A percentile compares a stretch with the other conserved stretches of the same genome.
These are phyloP conservation scores for Macroteleia sp. DNA, from an alignment of 2,888 invertebrate genomes.

Conservation along the genomic window DNA sequence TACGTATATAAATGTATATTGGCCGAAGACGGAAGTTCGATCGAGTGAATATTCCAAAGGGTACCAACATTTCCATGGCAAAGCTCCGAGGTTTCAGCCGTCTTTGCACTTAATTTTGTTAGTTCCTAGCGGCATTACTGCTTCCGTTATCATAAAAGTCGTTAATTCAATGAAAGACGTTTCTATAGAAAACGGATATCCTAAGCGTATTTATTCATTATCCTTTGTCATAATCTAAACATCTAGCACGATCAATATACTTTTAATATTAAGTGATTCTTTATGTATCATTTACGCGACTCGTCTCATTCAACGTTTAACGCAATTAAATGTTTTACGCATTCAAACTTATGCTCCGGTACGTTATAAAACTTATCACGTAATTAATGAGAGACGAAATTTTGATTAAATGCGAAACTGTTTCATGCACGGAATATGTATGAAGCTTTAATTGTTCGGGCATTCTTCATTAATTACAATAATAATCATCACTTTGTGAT, in stretches of 20 bases:
- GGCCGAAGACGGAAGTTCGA: constrained; percentile 25
- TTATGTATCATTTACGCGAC: too few relatives aligned
- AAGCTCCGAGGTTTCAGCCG: constrained; percentile 33
- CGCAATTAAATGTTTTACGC: too few relatives aligned
- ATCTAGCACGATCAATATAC: too few relatives aligned
- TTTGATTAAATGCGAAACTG: constrained; percentile 26
- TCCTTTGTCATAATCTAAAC: too few relatives aligned
- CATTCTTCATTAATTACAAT: too few relatives aligned
- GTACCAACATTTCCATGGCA: constrained; percentile 40
- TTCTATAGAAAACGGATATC: constrained; percentile 3
- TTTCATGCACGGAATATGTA: constrained; percentile 26
- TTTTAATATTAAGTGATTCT: too few relatives aligned
- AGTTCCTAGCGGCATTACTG: constrained; percentile 27
- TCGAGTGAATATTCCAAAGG: constrained; percentile 40
- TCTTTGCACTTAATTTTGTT: constrained; percentile 55
- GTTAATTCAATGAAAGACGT: constrained; percentile 29
- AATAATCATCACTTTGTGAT: too few relatives aligned
- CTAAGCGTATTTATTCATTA: constrained; percentile 4
- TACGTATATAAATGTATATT: constrained; percentile 36
- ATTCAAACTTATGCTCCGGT: neutral
- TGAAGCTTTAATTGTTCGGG: constrained; percentile 17
- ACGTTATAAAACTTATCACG: constrained; percentile 25
- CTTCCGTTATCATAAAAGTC: constrained; percentile 33
- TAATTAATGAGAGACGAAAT: constrained; percentile 25
- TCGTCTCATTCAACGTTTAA: too few relatives aligned